phyloP scores from a whole-genome alignment of 2,888 invertebrate genomes.

The Heterodera filipjevi region DNA sequence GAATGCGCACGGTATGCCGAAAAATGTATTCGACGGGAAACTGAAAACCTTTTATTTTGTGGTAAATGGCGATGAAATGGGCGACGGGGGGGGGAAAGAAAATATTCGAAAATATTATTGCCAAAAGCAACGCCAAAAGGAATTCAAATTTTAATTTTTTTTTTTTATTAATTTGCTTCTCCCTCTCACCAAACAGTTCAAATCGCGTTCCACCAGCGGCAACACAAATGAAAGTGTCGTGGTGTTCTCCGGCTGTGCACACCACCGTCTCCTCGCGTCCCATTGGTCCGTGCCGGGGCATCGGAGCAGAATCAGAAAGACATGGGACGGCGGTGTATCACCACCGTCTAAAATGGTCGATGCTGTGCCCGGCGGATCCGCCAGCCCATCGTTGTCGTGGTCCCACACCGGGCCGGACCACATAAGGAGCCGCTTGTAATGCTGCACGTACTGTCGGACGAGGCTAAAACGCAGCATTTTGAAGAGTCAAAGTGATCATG shows the following conservation, averaged over 20 bases:
- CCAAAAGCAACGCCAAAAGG: background rate
- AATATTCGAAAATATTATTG: background rate
- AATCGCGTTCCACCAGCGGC: constrained; percentile 43
- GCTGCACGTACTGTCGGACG: constrained; percentile 40
- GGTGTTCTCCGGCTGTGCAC: constrained; percentile 38
- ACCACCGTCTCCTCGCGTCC: constrained; percentile 32
- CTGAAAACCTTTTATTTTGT: constrained; percentile 35
- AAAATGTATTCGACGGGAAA: constrained; percentile 46
- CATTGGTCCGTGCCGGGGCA: constrained; percentile 37
- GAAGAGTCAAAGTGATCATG: background rate
- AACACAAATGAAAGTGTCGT: constrained; percentile 42
- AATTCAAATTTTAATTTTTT: background rate
- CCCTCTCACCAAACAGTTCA: constrained; percentile 46
- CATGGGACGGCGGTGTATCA: constrained; percentile 38
- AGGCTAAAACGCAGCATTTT: background rate
- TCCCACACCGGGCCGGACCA: constrained; percentile 44
- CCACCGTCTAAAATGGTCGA: background rate
- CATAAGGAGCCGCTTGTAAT: constrained; percentile 43
- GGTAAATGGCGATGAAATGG: background rate
- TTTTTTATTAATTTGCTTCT: background rate
- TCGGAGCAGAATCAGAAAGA: constrained; percentile 45
- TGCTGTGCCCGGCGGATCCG: constrained; percentile 20
- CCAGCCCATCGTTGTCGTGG: constrained; percentile 42
- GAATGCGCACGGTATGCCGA: constrained; percentile 42
- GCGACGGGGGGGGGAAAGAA: background rate